Percentiles rank a stretch among this genome's conserved stretches.
Conservation (phyloP, 2,888 invertebrate genomes). For the Saturnia japonica region DNA sequence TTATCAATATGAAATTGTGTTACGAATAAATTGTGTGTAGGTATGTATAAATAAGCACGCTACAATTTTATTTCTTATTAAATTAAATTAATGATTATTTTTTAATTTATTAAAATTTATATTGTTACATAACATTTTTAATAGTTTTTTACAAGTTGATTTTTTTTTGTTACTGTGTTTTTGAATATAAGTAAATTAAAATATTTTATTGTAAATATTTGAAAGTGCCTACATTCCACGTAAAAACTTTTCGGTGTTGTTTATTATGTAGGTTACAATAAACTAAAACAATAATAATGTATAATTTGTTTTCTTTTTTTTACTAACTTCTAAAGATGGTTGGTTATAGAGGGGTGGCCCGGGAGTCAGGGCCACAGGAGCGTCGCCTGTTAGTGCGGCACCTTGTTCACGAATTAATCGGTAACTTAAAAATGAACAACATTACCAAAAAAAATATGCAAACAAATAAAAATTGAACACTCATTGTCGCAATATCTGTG, state of each 20-base stretch:
- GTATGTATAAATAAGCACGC: neutral
- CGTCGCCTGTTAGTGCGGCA: too few relatives aligned
- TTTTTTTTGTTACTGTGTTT: conserved; percentile 13
- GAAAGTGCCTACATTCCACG: conserved; percentile 80
- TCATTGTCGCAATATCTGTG: too few relatives aligned
- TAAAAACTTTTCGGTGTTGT: conserved; percentile 53
- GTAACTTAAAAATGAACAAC: too few relatives aligned
- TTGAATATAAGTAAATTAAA: conserved; percentile 23
- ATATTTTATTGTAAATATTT: conserved; percentile 36
- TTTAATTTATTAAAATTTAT: neutral
- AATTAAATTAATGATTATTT: too few relatives aligned
- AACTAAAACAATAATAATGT: conserved; percentile 34
- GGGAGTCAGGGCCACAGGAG: too few relatives aligned
- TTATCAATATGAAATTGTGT: conserved; percentile 9
- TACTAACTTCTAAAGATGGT: too few relatives aligned
- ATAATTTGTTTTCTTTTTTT: conserved; percentile 21
- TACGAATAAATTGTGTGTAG: too few relatives aligned
- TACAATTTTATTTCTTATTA: neutral
- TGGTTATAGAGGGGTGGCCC: too few relatives aligned
- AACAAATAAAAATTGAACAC: too few relatives aligned
- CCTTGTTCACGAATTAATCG: too few relatives aligned
- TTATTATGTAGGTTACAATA: conserved; percentile 53
- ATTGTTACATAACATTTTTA: neutral
- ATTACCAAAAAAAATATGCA: too few relatives aligned
- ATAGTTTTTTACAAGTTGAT: neutral